Conservation (phyloP, 2,888 invertebrate species). For the Melinaea marsaeus region DNA sequence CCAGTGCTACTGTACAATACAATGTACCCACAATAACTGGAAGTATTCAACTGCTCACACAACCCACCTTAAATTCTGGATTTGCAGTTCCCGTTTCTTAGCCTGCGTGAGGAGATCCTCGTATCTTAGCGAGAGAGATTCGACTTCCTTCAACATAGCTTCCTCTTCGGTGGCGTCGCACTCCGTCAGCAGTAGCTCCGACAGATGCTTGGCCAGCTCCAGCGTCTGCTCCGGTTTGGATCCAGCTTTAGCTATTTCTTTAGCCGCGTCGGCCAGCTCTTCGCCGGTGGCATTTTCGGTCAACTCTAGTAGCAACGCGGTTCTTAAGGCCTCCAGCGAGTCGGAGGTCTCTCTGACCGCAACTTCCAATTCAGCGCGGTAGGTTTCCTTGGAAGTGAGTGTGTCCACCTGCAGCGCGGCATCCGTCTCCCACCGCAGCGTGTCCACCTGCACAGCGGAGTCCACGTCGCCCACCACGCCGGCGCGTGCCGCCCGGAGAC, state of each 20-base stretch:
- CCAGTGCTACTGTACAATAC: conserved; percentile 29
- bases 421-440: conserved; percentile 86
- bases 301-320: conserved; percentile 60
- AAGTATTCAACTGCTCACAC: conserved; percentile 22
- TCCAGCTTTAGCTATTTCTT: conserved; percentile 85
- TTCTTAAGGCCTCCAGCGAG: conserved; percentile 82
- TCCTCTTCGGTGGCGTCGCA: conserved; percentile 82
- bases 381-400: conserved; percentile 89
- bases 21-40: conserved; percentile 23
- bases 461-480: conserved; percentile 63
- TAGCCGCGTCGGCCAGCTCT: conserved; percentile 80
- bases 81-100: conserved; percentile 85
- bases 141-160: conserved; percentile 81
- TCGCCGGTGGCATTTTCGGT: conserved; percentile 75
- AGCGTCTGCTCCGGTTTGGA: conserved; percentile 88
- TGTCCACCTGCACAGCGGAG: conserved; percentile 80
- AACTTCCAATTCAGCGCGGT: conserved; percentile 84
- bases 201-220: conserved; percentile 89
- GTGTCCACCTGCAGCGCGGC: conserved; percentile 90
- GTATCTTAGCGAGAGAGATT: conserved; percentile 81
- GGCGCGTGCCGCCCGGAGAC: conserved; percentile 57
- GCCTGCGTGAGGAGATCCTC: conserved; percentile 83
- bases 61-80: conserved; percentile 86
- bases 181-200: conserved; percentile 84
- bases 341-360: conserved; percentile 85